These are phyloP conservation scores for Pseudococcus viburni DNA, from an alignment of 2,888 invertebrate genomes.

Conservation along the genomic window DNA sequence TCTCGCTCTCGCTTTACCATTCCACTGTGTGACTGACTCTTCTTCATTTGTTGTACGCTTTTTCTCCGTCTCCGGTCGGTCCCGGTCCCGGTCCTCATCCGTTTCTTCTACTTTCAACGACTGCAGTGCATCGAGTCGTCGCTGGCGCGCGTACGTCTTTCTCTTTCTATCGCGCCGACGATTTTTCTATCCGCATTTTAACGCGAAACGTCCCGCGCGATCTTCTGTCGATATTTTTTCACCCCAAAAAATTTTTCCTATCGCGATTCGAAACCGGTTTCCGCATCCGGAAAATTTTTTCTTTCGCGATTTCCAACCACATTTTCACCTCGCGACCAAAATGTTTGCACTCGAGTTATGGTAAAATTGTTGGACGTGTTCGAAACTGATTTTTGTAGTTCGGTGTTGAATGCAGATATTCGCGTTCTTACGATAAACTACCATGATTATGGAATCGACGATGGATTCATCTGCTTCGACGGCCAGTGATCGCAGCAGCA, in stretches of 20 bases:
- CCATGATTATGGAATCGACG: constrained; percentile 74
- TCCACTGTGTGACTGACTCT: constrained; percentile 64
- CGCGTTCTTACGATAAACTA: constrained; percentile 68
- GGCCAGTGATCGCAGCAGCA: constrained; percentile 75
- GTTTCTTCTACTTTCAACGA: constrained; percentile 20
- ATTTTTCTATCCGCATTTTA: constrained; percentile 63
- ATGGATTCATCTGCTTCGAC: constrained; percentile 75
- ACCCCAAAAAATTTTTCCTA: constrained; percentile 24
- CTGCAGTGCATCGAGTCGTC: background rate
- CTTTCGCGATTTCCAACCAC: background rate
- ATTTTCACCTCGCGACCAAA: background rate
- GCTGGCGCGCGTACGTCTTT: constrained; percentile 65
- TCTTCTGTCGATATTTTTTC: constrained; percentile 60
- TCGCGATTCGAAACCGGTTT: constrained; percentile 67
- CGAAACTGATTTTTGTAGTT: background rate
- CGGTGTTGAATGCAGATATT: background rate
- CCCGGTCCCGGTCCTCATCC: background rate
- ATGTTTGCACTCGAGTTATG: constrained; percentile 40
- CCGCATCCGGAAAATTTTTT: constrained; percentile 15
- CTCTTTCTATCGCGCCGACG: constrained; percentile 64
- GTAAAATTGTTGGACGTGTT: background rate
- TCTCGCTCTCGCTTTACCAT: constrained; percentile 63
- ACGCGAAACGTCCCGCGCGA: constrained; percentile 67
- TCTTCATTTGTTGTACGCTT: constrained; percentile 62
- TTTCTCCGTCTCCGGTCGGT: constrained; percentile 27